Conservation (phyloP, 2,113 vertebrate species). For the human (Homo sapiens) region DNA sequence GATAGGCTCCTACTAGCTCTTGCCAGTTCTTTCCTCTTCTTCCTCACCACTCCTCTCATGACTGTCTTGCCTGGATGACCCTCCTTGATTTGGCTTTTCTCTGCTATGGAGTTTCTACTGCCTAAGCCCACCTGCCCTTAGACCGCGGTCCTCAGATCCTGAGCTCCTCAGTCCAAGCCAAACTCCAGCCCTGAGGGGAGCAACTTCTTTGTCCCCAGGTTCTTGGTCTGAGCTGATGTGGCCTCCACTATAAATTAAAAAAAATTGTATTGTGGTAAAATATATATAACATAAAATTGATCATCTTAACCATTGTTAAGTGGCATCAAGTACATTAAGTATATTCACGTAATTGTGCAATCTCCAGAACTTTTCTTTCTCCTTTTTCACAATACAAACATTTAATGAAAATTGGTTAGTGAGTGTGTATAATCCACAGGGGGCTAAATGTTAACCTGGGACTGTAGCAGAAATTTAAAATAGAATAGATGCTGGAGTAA, state of each 20-base stretch:
- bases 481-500: constrained; percentile 68
- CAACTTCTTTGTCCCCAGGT: neutral
- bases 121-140: neutral
- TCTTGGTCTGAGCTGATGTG: neutral
- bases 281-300: neutral
- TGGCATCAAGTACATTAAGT: neutral
- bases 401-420: neutral
- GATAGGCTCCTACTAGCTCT: too few species aligned
- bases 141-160: neutral
- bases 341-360: neutral
- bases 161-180: neutral
- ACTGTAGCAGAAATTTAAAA: constrained; percentile 72
- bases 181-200: neutral
- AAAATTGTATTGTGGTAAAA: neutral
- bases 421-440: constrained; percentile 41
- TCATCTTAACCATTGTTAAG: too few species aligned
- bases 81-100: neutral
- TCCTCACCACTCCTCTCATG: neutral
- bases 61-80: neutral
- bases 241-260: neutral
- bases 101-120: neutral
- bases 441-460: constrained; percentile 43
- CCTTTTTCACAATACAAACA: neutral
- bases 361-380: neutral
- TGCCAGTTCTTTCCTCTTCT: neutral